Percentiles rank a stretch among this genome's conserved stretches.
phyloP scores from a whole-genome alignment of 2,888 invertebrate species.

The Pseudanteris insignis region DNA sequence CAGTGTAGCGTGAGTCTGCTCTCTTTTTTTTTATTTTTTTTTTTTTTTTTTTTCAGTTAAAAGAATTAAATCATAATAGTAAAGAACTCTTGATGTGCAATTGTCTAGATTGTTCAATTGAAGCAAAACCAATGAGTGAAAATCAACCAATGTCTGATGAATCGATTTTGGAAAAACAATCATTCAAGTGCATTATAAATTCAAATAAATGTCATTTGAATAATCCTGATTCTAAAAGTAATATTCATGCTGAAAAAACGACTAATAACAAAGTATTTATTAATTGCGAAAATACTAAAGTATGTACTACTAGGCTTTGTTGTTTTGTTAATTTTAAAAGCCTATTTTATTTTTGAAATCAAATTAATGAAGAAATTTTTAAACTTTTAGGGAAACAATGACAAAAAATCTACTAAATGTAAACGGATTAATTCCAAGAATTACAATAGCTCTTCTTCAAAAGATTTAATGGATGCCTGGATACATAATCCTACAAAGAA shows the following conservation, averaged over 20 bases:
- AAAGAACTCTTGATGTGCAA: slow-evolving; percentile 60
- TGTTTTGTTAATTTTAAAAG: no score
- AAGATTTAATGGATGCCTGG: slow-evolving; percentile 58
- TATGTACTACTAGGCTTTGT: slow-evolving; percentile 37
- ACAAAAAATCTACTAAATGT: slow-evolving; percentile 47
- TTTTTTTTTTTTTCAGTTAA: slow-evolving; percentile 50
- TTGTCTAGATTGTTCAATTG: slow-evolving; percentile 62
- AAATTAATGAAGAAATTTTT: no score
- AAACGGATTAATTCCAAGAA: slow-evolving; percentile 43
- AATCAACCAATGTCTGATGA: slow-evolving; percentile 48
- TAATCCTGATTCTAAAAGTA: slow-evolving; percentile 26
- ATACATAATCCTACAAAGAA: slow-evolving; percentile 56
- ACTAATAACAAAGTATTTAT: slow-evolving; percentile 44
- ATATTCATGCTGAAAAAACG: slow-evolving; percentile 45
- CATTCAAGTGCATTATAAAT: slow-evolving; percentile 46
- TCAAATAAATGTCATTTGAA: slow-evolving; percentile 48
- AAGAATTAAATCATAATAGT: slow-evolving; percentile 61
- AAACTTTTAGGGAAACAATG: slow-evolving; percentile 47
- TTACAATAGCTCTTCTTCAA: slow-evolving; percentile 45
- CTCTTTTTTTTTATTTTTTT: no score
- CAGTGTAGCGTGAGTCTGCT: no score
- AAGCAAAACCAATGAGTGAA: slow-evolving; percentile 51
- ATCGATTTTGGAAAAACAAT: slow-evolving; percentile 34
- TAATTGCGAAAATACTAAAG: slow-evolving; percentile 48
- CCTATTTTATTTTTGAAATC: no score